A percentile compares a stretch with the other conserved stretches of the same genome.
These are phyloP conservation scores for Chitala chitala DNA, from an alignment of 2,113 vertebrate species.

Conservation along the genomic window DNA sequence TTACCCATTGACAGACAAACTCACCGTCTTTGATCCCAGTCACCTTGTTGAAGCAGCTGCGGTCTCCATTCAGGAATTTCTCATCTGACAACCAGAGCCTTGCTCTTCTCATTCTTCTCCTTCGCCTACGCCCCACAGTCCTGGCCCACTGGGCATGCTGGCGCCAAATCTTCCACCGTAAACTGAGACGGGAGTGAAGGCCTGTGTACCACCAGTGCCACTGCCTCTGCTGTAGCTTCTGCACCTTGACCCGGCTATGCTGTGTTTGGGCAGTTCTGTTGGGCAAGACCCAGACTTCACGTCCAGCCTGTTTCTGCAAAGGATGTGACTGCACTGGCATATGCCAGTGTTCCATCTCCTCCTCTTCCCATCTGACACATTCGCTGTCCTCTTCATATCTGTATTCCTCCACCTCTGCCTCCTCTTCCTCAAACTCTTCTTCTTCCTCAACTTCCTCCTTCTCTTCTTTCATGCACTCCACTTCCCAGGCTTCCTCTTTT, in stretches of 20 bases:
- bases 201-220: slow-evolving; percentile 30
- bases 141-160: slow-evolving; percentile 63
- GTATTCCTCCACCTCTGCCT: slow-evolving; percentile 42
- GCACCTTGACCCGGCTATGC: slow-evolving; percentile 39
- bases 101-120: no score
- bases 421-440: slow-evolving; percentile 35
- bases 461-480: slow-evolving; percentile 51
- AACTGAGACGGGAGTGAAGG: slow-evolving; percentile 58
- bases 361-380: no score
- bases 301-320: slow-evolving; percentile 38
- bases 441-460: slow-evolving; percentile 30
- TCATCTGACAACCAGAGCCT: no score
- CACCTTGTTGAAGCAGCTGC: no score
- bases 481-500: slow-evolving; percentile 57
- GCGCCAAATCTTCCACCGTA: slow-evolving; percentile 79
- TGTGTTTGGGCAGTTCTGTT: slow-evolving; percentile 31
- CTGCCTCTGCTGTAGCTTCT: no score
- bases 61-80: slow-evolving; percentile 44
- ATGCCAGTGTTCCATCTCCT: no score
- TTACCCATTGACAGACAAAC: no score
- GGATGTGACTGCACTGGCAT: no score
- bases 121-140: slow-evolving; percentile 43
- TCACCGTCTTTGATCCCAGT: no score
- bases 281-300: no score
- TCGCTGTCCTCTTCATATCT: slow-evolving; percentile 49